Evolutionary conservation across 2,888 invertebrate genomes (phyloP).

Genomic region (Drosophila cracens): DNA sequence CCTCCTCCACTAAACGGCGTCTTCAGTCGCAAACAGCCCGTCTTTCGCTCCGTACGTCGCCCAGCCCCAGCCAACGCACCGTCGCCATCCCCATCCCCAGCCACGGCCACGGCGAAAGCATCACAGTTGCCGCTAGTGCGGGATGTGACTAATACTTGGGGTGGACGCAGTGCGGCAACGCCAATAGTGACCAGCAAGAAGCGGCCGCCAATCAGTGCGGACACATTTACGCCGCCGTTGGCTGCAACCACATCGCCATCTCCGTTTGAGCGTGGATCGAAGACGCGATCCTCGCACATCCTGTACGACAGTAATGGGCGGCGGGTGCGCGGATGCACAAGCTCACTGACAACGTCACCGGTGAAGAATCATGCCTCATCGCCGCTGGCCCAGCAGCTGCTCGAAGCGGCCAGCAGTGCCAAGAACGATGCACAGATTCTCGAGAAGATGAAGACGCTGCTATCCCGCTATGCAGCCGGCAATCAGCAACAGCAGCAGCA

Average conservation of each 20-base stretch:
- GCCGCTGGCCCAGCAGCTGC: conserved; percentile 89
- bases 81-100: conserved; percentile 79
- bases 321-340: conserved; percentile 84
- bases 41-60: conserved; percentile 85
- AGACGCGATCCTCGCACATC: conserved; percentile 82
- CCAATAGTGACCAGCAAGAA: conserved; percentile 80
- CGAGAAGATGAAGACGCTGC: conserved; percentile 90
- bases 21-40: conserved; percentile 83
- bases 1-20: conserved; percentile 61
- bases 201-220: conserved; percentile 87
- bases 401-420: conserved; percentile 89
- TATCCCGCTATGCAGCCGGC: conserved; percentile 87
- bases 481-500: conserved; percentile 60
- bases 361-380: conserved; percentile 87
- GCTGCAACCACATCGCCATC: conserved; percentile 79
- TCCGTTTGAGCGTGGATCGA: conserved; percentile 86
- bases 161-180: conserved; percentile 86
- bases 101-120: conserved; percentile 25
- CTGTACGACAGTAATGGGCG: conserved; percentile 86
- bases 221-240: conserved; percentile 86
- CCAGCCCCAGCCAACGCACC: conserved; percentile 29
- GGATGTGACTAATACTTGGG: conserved; percentile 90
- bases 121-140: conserved; percentile 79
- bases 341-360: conserved; percentile 85
- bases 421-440: conserved; percentile 91